Conservation (phyloP, 2,797 vertebrate species). For the Acanthurus lineatus region DNA sequence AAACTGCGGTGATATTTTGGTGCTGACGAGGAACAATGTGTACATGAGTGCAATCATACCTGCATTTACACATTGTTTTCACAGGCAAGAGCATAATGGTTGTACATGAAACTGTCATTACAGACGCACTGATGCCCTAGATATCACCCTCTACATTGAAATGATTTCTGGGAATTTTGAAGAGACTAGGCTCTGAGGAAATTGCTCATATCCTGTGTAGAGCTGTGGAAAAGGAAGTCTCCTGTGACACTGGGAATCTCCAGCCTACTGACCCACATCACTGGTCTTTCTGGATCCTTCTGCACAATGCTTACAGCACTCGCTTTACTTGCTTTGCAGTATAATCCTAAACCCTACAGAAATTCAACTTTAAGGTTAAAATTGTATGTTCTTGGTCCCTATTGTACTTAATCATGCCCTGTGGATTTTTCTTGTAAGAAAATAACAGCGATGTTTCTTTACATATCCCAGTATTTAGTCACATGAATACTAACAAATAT, state of each 20-base stretch:
- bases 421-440: background rate
- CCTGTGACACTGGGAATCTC: conserved; percentile 73
- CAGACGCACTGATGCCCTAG: conserved; percentile 35
- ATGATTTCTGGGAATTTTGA: conserved; percentile 63
- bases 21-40: conserved; percentile 2
- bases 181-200: conserved; percentile 65
- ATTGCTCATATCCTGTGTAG: conserved; percentile 81
- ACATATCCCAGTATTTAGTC: background rate
- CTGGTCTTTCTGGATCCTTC: conserved; percentile 36
- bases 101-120: conserved; percentile 1
- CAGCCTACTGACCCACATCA: conserved; percentile 79
- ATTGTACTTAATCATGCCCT: background rate
- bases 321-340: background rate
- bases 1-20: conserved; percentile 27
- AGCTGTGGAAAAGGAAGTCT: conserved; percentile 76
- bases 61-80: background rate
- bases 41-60: background rate
- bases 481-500: background rate
- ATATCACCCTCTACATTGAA: conserved; percentile 54
- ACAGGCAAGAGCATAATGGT: background rate
- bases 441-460: conserved; percentile 8
- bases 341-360: too few relatives aligned
- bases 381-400: too few relatives aligned
- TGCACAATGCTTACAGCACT: background rate
- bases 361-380: too few relatives aligned